Conservation (phyloP, 2,797 vertebrate species). For the Schizothorax lantsangensis region DNA sequence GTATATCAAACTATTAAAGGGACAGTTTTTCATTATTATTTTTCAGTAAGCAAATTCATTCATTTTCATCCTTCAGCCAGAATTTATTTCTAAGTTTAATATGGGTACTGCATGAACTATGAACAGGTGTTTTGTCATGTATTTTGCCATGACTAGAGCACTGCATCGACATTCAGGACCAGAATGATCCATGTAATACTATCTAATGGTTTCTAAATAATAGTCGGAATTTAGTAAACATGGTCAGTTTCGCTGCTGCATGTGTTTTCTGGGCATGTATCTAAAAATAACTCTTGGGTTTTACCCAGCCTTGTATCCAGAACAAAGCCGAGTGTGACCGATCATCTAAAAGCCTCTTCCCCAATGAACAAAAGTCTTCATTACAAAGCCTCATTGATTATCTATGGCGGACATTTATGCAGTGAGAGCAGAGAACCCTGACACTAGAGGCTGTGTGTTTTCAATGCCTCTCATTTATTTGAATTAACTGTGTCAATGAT, state of each 20-base stretch:
- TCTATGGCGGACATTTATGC: slow-evolving; percentile 48
- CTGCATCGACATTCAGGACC: background rate
- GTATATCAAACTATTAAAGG: background rate
- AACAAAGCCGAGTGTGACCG: slow-evolving; percentile 47
- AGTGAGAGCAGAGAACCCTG: slow-evolving; percentile 42
- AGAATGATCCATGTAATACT: background rate
- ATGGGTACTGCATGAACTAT: background rate
- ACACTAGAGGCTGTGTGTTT: slow-evolving; percentile 33
- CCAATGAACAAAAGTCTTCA: slow-evolving; percentile 52
- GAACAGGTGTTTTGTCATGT: background rate
- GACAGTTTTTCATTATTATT: no score
- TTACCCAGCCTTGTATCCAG: slow-evolving; percentile 19
- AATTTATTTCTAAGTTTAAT: background rate
- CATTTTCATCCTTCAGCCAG: background rate
- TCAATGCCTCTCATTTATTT: slow-evolving; percentile 53
- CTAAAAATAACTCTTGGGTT: slow-evolving; percentile 42
- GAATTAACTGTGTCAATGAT: slow-evolving; percentile 55
- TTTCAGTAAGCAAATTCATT: no score
- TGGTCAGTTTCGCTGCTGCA: background rate
- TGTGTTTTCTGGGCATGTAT: background rate
- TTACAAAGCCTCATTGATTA: slow-evolving; percentile 59
- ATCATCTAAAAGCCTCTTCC: slow-evolving; percentile 38
- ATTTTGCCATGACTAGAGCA: background rate
- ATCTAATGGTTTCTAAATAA: no score
- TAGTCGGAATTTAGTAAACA: background rate